phyloP scores from a whole-genome alignment of 2,797 vertebrate genomes.

The Nasua narica region DNA sequence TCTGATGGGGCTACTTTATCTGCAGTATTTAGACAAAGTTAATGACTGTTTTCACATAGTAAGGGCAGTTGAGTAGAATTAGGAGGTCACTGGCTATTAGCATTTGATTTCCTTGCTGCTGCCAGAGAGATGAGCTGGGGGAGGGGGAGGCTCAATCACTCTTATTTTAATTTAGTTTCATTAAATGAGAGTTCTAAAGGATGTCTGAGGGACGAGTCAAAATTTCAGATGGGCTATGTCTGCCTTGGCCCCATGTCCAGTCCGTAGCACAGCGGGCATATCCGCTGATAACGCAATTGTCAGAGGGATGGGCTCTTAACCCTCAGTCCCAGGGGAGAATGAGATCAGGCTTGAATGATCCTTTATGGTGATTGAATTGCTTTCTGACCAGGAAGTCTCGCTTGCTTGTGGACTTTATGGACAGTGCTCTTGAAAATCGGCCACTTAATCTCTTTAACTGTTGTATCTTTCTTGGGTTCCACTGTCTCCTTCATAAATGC shows the following conservation, averaged over 20 bases:
- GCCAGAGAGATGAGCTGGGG: slow-evolving; percentile 1
- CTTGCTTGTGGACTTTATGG: slow-evolving; percentile 30
- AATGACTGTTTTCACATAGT: slow-evolving; percentile 51
- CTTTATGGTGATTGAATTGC: slow-evolving; percentile 54
- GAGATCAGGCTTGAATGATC: slow-evolving; percentile 29
- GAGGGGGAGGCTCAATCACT: neutral
- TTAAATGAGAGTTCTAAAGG: slow-evolving; percentile 11
- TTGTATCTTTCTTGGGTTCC: slow-evolving; percentile 42
- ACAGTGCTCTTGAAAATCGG: neutral
- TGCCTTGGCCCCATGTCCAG: neutral
- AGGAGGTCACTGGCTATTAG: slow-evolving; percentile 57
- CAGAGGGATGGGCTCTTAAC: neutral
- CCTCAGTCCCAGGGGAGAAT: neutral
- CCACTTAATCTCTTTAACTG: slow-evolving; percentile 61
- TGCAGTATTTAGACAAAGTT: slow-evolving; percentile 39
- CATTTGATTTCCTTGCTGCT: slow-evolving; percentile 58
- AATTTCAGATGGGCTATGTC: slow-evolving; percentile 10
- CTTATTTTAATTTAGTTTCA: slow-evolving; percentile 59
- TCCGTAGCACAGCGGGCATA: neutral
- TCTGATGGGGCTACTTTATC: slow-evolving; percentile 49
- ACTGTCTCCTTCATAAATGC: slow-evolving; percentile 28
- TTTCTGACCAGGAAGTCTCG: slow-evolving; percentile 39
- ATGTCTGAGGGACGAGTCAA: neutral
- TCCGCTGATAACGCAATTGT: neutral
- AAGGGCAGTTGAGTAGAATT: slow-evolving; percentile 47